Percentiles rank a stretch among this genome's conserved stretches.
Evolutionary conservation across 2,113 vertebrate species (phyloP).

Genomic region (Channa argus): DNA sequence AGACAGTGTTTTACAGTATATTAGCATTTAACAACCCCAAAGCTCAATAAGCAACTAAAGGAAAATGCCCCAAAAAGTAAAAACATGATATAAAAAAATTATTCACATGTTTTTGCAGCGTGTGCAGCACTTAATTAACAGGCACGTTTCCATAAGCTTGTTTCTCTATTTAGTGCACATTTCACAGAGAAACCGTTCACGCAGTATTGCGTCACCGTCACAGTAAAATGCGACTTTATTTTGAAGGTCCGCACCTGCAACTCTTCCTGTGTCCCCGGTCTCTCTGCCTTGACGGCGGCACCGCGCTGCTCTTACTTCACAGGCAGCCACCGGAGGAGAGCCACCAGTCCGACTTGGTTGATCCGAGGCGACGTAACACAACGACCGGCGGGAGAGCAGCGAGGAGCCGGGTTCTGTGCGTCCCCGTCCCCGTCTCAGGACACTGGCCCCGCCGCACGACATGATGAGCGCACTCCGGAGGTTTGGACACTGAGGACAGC

Average conservation of each 20-base stretch:
- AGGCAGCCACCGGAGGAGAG: conserved; percentile 52
- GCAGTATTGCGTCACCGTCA: conserved; percentile 25
- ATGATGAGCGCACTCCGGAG: conserved; percentile 44
- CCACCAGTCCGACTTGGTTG: conserved; percentile 60
- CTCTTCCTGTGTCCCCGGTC: not conserved
- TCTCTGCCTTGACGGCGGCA: not conserved
- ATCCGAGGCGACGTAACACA: conserved; percentile 28
- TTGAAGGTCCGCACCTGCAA: conserved; percentile 37
- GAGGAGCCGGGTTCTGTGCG: conserved; percentile 20
- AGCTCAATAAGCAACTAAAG: no score
- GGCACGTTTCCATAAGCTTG: no score
- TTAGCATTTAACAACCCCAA: no score
- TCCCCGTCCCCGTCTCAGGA: not conserved
- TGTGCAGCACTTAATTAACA: no score
- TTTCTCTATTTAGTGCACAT: not conserved
- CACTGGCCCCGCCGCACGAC: not conserved
- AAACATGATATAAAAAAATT: no score
- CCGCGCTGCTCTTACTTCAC: conserved; percentile 58
- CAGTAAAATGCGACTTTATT: conserved; percentile 22
- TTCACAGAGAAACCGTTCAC: not conserved
- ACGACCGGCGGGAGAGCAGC: conserved; percentile 20
- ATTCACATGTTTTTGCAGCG: no score
- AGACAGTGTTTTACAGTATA: no score
- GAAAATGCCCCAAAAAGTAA: no score
- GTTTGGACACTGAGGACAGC: conserved; percentile 51